A percentile compares a stretch with the other conserved stretches of the same genome.
Evolutionary conservation across 2,888 invertebrate genomes (phyloP).

Genomic region (Lucinisca nassula): DNA sequence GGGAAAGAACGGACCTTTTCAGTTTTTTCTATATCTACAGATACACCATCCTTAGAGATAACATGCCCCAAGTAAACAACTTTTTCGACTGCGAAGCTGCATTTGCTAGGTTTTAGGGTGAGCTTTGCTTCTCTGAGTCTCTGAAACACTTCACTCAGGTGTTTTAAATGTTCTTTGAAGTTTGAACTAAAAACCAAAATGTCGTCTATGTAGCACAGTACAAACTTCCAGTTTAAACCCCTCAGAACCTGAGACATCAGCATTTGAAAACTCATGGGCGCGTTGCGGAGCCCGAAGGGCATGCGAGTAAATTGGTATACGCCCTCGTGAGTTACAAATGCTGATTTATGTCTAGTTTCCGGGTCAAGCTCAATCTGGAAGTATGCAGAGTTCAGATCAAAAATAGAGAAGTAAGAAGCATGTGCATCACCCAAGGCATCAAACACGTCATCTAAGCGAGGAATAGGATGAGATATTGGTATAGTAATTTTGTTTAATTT

Average conservation of each 20-base stretch:
- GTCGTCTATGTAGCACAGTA: conserved; percentile 54
- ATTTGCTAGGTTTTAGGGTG: conserved; percentile 38
- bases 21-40: conserved; percentile 20
- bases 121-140: conserved; percentile 19
- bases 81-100: conserved; percentile 33
- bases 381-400: conserved; percentile 45
- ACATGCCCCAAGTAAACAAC: conserved; percentile 43
- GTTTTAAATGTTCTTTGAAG: conserved; percentile 26
- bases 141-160: conserved; percentile 26
- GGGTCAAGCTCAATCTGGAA: conserved; percentile 54
- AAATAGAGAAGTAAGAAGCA: conserved; percentile 17
- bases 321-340: conserved; percentile 61
- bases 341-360: conserved; percentile 48
- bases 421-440: conserved; percentile 39
- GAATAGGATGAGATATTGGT: conserved; percentile 33
- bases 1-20: conserved; percentile 25
- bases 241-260: conserved; percentile 32
- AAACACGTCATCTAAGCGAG: conserved; percentile 40
- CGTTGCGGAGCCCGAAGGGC: conserved; percentile 40
- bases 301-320: too few relatives aligned
- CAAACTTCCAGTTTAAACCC: conserved; percentile 30
- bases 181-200: conserved; percentile 16
- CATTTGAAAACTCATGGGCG: conserved; percentile 5
- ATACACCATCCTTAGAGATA: conserved; percentile 36
- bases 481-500: conserved; percentile 40